Evolutionary conservation across 1,140 invertebrate species (phyloP).

Genomic region (Telenomus remus): DNA sequence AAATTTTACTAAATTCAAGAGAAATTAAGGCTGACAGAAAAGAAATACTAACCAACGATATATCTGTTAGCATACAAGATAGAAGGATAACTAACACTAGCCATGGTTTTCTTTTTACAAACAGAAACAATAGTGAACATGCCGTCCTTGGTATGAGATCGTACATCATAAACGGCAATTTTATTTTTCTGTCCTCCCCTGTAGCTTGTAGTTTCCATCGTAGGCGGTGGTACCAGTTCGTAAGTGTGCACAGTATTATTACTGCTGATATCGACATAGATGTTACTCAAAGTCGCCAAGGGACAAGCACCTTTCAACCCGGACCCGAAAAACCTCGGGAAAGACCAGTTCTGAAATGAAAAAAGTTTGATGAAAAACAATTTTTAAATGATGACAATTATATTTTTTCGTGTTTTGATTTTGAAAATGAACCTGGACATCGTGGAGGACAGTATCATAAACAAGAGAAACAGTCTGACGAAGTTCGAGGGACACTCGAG

Average conservation of each 20-base stretch:
- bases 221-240: slow-evolving; percentile 77
- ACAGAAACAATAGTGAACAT: slow-evolving; percentile 44
- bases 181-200: slow-evolving; percentile 81
- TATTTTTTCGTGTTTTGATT: no score
- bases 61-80: slow-evolving; percentile 87
- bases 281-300: slow-evolving; percentile 83
- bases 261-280: slow-evolving; percentile 89
- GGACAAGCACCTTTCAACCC: slow-evolving; percentile 87
- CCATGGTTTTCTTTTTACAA: slow-evolving; percentile 56
- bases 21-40: no score
- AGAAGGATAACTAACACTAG: slow-evolving; percentile 79
- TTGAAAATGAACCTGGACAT: slow-evolving; percentile 59
- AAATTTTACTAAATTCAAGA: no score
- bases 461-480: slow-evolving; percentile 90
- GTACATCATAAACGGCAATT: slow-evolving; percentile 83
- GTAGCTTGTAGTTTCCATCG: slow-evolving; percentile 76
- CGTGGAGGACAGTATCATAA: slow-evolving; percentile 81
- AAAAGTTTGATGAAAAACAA: slow-evolving; percentile 21
- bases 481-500: slow-evolving; percentile 82
- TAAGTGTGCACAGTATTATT: slow-evolving; percentile 77
- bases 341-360: slow-evolving; percentile 84
- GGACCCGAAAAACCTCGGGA: slow-evolving; percentile 90
- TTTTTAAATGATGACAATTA: no score
- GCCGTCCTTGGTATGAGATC: slow-evolving; percentile 63
- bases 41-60: slow-evolving; percentile 82